Evolutionary conservation across 2,888 invertebrate species (phyloP), one percentile per base, ranked within the genome.

Genomic region (Pseudococcus viburni): DNA sequence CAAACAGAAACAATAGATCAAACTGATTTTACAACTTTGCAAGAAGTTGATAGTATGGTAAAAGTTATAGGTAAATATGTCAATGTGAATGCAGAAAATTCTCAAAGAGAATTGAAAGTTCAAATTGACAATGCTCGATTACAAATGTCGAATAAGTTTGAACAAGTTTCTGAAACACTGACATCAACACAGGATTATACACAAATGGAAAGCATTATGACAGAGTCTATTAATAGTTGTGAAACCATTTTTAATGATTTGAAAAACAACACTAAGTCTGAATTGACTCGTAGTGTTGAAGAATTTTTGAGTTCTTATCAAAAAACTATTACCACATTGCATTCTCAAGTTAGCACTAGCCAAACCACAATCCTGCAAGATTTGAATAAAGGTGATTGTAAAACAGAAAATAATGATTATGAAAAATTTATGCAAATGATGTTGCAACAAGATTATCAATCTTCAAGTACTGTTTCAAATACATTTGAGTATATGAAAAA

Each of bases 241-340:
- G 85, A 85, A 85, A 64, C 39, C 17, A 64, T 85, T 2, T 85
- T 19, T 17, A 85, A 64, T 8, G 64, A 85, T 39, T 64, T 85
- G 42, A 85, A 85, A 85, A 85, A 59, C 64, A 64, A 42, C 8
- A 51, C 64, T 9, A 55, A 11, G 11, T 48, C 9, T 39, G 39
- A 64, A 39, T n/a, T 85, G 0, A 39, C 39, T 39, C 6, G 19
- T 3, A 85, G 51, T 39, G 26, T 85, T 3, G 39, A 55, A 17
- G 85, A 85, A 64, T 59, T 85, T 46, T 11, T 83, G 5, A 46
- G n/a, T 12, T 83, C 80, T 19, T 83, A 83, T 8, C 80, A 83
- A 11, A 83, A 46, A 19, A 83, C 80, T 9, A 46, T 83, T 6
- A 83, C 80, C 7, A 17, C 22, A 9, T 19, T 83, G 9, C 80